Base-by-base conservation (phyloP, 2,113 vertebrate genomes). In the Oceanites oceanicus region DNA sequence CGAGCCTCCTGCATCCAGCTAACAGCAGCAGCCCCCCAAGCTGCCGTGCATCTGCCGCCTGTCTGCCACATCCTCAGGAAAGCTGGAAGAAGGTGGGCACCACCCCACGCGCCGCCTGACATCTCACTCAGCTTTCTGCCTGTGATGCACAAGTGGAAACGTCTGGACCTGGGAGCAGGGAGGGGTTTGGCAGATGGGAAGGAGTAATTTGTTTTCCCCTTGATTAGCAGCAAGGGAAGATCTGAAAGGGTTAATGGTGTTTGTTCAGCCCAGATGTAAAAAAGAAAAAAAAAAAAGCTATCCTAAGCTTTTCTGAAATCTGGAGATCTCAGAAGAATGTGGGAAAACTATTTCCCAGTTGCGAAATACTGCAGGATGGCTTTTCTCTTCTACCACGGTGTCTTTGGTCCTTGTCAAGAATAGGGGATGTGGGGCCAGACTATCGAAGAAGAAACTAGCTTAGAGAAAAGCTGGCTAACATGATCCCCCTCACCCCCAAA, bases 1-100 rank as follows among this genome's bases (percentile, higher is more conserved):
- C 0, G 14, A 58, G 50, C 58, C 2, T 75, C 42, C n/a, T 30
- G 49, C 5, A 0, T 25, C 6, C 0, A 72, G 52, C 19, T 44
- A 10, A 2, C 18, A 9, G 79, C 75, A 27, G 53, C 75, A 20
- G 40, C 68, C 49, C 59, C 42, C 82, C 36, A 3, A 32, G 78
- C 49, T 25, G n/a, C 74, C 1, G 2, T 16, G 71, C n/a, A 29
- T 27, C 77, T 88, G 84, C 78, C 3, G 1, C 16, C 52, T 21
- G 50, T 5, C 74, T 75, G 78, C 62, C 32, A 0, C 1, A 17
- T 8, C 71, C 86, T 20, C 61, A 5, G 86, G 71, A 90, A 55
- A 79, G 66, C 70, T n/a, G n/a, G 19, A 1, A 9, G 47, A n/a
- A 30, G 73, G 34, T 25, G 30, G 25, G 70, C 13, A 27, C 34